Conservation (phyloP, 1,140 invertebrate genomes). For the Lasaia peninsularis region DNA sequence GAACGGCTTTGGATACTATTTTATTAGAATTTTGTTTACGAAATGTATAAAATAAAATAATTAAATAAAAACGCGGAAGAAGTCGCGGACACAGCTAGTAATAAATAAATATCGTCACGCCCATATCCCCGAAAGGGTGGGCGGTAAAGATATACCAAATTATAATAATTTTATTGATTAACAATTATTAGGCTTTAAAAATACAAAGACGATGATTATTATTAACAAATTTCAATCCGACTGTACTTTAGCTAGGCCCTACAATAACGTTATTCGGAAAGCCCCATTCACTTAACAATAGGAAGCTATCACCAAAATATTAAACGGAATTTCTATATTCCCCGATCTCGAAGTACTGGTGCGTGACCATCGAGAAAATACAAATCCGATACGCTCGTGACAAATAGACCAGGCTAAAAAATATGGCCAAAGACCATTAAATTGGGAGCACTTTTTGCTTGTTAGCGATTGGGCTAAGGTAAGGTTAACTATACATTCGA, state of each 20-base stretch:
- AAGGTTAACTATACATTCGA: background rate
- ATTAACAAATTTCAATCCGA: background rate
- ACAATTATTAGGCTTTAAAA: too few relatives aligned
- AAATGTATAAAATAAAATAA: too few relatives aligned
- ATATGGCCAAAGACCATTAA: background rate
- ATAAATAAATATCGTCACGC: too few relatives aligned
- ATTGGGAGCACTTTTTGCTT: background rate
- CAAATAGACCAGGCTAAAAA: background rate
- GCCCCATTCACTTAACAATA: background rate
- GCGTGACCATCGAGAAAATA: conserved; percentile 2
- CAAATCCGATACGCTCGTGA: conserved; percentile 1
- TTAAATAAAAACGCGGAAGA: too few relatives aligned
- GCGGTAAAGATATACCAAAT: too few relatives aligned
- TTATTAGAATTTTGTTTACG: too few relatives aligned
- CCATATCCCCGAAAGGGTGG: too few relatives aligned
- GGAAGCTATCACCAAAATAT: conserved; percentile 4
- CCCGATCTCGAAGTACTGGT: background rate
- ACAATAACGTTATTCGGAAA: background rate
- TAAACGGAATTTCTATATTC: conserved; percentile 5
- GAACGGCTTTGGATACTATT: too few relatives aligned
- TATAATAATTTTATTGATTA: too few relatives aligned
- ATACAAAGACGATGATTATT: too few relatives aligned
- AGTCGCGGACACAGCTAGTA: too few relatives aligned
- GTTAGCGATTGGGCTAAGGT: conserved; percentile 3
- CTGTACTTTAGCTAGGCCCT: background rate